Evolutionary conservation across 1,140 invertebrate genomes (phyloP).

Genomic region (Episyrphus balteatus): DNA sequence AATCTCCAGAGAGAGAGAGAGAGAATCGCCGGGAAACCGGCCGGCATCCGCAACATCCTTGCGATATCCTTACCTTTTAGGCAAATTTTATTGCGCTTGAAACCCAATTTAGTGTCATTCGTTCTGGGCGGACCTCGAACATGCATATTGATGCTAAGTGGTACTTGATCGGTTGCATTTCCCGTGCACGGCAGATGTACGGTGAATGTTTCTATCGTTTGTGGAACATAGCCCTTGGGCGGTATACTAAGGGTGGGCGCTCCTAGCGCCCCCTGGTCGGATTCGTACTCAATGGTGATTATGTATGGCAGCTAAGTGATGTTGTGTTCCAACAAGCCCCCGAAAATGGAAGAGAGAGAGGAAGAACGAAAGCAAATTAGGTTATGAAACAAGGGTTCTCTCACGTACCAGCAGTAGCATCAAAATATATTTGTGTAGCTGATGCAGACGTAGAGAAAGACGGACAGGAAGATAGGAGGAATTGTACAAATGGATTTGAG

Average conservation of each 20-base stretch:
- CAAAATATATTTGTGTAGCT: too few species aligned
- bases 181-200: conserved; percentile 70
- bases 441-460: too few species aligned
- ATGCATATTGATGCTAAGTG: conserved; percentile 73
- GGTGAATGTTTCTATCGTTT: conserved; percentile 62
- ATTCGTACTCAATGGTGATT: conserved; percentile 66
- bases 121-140: conserved; percentile 43
- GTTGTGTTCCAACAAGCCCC: too few species aligned
- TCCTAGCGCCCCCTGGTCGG: conserved; percentile 53
- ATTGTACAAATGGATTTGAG: too few species aligned
- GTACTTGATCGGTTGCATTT: conserved; percentile 47
- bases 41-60: too few species aligned
- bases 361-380: conserved; percentile 2
- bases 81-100: conserved; percentile 80
- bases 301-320: conserved; percentile 56
- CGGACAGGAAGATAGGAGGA: too few species aligned
- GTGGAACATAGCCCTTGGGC: conserved; percentile 60
- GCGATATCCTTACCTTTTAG: conserved; percentile 53
- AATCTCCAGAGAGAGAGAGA: not conserved
- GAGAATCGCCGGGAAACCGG: not conserved
- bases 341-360: conserved; percentile 12
- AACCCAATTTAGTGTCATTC: conserved; percentile 63
- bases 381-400: not conserved
- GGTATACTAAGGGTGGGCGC: conserved; percentile 72
- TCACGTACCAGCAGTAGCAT: not conserved